Percentiles rank a stretch among this genome's conserved stretches.
phyloP scores from a whole-genome alignment of 2,888 invertebrate species.

The Cephus runcator region DNA sequence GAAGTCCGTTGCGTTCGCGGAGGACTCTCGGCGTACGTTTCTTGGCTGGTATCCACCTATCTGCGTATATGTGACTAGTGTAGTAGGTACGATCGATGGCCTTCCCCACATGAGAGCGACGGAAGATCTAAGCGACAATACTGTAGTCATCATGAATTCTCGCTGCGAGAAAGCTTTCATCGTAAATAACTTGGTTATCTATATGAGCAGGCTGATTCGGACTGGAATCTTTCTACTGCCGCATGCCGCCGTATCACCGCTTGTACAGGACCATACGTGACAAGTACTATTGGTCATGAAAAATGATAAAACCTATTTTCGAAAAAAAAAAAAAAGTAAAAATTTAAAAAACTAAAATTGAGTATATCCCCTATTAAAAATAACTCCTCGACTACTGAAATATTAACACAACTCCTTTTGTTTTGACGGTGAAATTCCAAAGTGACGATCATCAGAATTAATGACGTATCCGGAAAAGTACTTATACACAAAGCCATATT shows the following conservation, averaged over 20 bases:
- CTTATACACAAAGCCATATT: neutral
- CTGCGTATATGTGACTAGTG: neutral
- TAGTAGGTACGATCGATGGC: neutral
- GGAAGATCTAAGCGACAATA: constrained; percentile 3
- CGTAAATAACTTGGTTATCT: constrained; percentile 7
- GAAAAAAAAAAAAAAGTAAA: neutral
- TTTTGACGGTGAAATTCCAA: neutral
- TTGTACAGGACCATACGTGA: neutral
- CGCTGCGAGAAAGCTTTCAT: constrained; percentile 3
- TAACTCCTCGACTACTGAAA: neutral
- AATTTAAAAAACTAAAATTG: neutral
- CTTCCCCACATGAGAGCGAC: neutral
- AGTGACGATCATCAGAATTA: no score
- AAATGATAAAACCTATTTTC: neutral
- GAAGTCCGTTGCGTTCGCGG: neutral
- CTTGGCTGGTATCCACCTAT: neutral
- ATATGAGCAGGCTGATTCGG: constrained; percentile 6
- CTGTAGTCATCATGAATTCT: constrained; percentile 3
- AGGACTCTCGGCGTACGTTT: neutral
- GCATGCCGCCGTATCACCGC: neutral
- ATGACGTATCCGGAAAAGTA: neutral
- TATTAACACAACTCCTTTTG: neutral
- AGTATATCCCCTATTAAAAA: neutral
- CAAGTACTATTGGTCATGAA: neutral
- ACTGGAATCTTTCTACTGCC: neutral